These are phyloP conservation scores for Pocillopora grandis DNA, from an alignment of 92 coral and sea anemone genomes.

Conservation along the genomic window DNA sequence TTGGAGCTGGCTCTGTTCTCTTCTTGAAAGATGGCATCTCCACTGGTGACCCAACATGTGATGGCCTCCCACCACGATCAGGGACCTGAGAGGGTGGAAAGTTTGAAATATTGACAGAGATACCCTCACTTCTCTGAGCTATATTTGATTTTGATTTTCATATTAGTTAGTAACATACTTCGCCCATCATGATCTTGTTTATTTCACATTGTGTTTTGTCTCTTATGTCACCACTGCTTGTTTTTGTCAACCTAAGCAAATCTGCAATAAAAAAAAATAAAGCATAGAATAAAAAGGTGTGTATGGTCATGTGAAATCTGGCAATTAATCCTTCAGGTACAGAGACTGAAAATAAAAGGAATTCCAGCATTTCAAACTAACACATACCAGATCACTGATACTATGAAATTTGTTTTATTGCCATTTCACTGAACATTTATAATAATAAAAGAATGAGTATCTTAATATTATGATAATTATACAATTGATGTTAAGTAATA, in stretches of 20 bases:
- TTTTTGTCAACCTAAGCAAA: conserved; percentile 80
- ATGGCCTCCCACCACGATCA: conserved; percentile 91
- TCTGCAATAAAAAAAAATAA: conserved; percentile 38
- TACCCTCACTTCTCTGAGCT: not conserved
- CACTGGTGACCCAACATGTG: conserved; percentile 77
- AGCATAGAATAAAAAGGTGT: not conserved
- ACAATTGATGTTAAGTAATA: too few relatives aligned
- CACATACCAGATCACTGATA: not conserved
- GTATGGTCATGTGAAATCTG: not conserved
- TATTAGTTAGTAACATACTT: conserved; percentile 30
- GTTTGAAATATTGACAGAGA: not conserved
- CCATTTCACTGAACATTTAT: too few relatives aligned
- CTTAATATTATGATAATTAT: too few relatives aligned
- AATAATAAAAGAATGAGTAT: too few relatives aligned
- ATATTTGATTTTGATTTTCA: too few relatives aligned
- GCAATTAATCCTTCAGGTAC: not conserved
- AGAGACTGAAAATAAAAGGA: not conserved
- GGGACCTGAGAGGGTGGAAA: conserved; percentile 67
- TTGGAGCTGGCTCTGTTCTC: conserved; percentile 83
- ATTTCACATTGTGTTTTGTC: conserved; percentile 92
- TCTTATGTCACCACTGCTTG: conserved; percentile 84
- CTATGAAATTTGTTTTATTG: not conserved
- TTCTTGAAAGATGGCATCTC: conserved; percentile 96
- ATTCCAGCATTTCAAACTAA: too few relatives aligned
- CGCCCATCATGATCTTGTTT: conserved; percentile 92